A percentile compares a stretch with the other conserved stretches of the same genome.
Conservation (phyloP, 2,113 vertebrate species). For the Zonotrichia leucophrys region DNA sequence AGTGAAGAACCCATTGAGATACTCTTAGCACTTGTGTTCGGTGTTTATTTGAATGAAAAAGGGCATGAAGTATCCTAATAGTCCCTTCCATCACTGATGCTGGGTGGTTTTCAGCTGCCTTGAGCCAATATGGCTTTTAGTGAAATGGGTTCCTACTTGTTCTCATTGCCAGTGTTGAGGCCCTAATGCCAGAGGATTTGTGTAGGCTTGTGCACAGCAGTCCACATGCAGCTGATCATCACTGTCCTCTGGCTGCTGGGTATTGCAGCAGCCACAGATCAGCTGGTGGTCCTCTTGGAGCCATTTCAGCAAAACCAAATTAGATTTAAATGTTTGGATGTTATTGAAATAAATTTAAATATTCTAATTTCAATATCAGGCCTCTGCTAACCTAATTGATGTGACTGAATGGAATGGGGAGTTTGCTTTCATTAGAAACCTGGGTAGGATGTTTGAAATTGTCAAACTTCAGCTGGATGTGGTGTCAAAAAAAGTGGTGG, state of each 20-base stretch:
- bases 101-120: not conserved
- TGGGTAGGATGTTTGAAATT: not conserved
- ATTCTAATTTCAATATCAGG: not conserved
- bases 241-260: not conserved
- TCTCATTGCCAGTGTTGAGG: not conserved
- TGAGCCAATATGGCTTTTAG: not conserved
- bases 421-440: not conserved
- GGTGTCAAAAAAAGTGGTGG: not conserved
- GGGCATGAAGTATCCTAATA: not conserved
- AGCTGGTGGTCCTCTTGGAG: not conserved
- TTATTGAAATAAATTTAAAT: not conserved
- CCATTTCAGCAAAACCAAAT: not conserved
- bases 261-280: not conserved
- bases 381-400: not conserved
- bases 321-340: not conserved
- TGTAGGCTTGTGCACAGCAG: not conserved
- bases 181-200: not conserved
- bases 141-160: rapidly evolving
- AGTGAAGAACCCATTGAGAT: not conserved
- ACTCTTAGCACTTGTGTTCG: not conserved
- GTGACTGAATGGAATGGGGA: not conserved
- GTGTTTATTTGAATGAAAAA: not conserved
- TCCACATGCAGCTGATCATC: not conserved
- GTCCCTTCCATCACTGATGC: not conserved
- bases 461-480: not conserved